These are phyloP conservation scores for Bradysia coprophila DNA, from an alignment of 1,140 invertebrate species.

Conservation along the genomic window DNA sequence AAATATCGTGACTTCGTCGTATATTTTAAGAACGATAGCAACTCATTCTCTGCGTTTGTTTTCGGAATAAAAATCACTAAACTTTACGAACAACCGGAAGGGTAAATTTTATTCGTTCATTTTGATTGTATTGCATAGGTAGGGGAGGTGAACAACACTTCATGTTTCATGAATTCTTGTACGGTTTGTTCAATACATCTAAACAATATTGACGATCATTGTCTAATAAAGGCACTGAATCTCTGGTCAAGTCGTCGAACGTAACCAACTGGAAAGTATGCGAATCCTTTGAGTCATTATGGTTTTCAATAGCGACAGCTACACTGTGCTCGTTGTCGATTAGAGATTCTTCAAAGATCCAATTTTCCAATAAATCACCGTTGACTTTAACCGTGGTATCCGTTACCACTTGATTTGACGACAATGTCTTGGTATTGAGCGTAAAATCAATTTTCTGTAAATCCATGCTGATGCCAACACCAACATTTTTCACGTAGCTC, in stretches of 20 bases:
- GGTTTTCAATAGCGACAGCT: slow-evolving; percentile 49
- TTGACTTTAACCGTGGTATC: slow-evolving; percentile 53
- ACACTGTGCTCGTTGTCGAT: slow-evolving; percentile 66
- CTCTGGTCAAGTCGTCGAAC: slow-evolving; percentile 9
- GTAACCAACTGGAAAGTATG: too few species aligned
- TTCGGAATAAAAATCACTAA: too few species aligned
- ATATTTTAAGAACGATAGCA: too few species aligned
- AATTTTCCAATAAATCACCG: slow-evolving; percentile 36
- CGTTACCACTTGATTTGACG: slow-evolving; percentile 25
- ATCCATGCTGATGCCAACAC: slow-evolving; percentile 64
- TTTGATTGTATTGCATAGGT: too few species aligned
- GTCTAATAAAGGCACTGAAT: slow-evolving; percentile 28
- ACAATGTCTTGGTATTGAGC: slow-evolving; percentile 30
- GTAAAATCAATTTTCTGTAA: slow-evolving; percentile 58
- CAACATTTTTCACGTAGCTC: slow-evolving; percentile 81
- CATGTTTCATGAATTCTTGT: neutral
- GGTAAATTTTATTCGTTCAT: too few species aligned
- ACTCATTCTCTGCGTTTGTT: too few species aligned
- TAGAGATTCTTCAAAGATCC: slow-evolving; percentile 75
- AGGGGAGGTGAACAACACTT: too few species aligned
- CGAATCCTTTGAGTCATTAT: too few species aligned
- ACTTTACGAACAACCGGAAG: too few species aligned
- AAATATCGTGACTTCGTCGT: too few species aligned
- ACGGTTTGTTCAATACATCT: slow-evolving; percentile 25
- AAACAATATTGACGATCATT: slow-evolving; percentile 32